These are phyloP conservation scores for Pheosia tremula DNA, from an alignment of 2,888 invertebrate genomes.

Conservation along the genomic window DNA sequence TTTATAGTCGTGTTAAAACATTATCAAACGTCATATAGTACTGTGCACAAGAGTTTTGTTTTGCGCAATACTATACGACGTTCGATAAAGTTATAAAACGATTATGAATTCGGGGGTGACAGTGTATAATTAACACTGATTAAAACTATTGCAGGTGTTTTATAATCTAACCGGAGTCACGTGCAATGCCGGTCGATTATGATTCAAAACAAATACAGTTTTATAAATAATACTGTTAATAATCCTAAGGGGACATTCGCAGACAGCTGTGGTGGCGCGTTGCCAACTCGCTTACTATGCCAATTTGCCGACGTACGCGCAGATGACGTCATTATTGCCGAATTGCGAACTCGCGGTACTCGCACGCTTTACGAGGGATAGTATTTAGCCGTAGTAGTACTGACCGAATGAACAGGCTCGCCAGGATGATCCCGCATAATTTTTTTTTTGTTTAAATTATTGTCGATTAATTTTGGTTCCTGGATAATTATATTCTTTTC, in stretches of 20 bases:
- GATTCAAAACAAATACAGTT: constrained; percentile 78
- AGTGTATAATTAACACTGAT: not conserved
- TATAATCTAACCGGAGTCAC: constrained; percentile 46
- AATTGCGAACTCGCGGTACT: constrained; percentile 2
- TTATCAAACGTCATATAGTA: too few species aligned
- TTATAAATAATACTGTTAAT: constrained; percentile 75
- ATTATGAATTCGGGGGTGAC: too few species aligned
- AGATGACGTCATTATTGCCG: constrained; percentile 43
- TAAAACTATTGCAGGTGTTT: not conserved
- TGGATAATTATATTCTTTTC: too few species aligned
- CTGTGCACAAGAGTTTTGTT: too few species aligned
- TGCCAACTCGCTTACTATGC: constrained; percentile 64
- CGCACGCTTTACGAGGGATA: not conserved
- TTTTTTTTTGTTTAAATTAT: too few species aligned
- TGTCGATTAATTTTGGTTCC: too few species aligned
- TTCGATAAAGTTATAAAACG: too few species aligned
- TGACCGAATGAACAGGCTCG: too few species aligned
- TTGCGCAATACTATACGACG: too few species aligned
- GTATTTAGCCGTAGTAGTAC: too few species aligned
- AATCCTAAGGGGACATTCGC: constrained; percentile 60
- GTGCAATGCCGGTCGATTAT: constrained; percentile 54
- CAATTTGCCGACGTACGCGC: constrained; percentile 51
- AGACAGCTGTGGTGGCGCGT: constrained; percentile 71
- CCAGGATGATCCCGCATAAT: too few species aligned
- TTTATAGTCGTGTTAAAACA: too few species aligned